phyloP scores from a whole-genome alignment of 1,140 invertebrate species.

The Xylocopa sonorina region DNA sequence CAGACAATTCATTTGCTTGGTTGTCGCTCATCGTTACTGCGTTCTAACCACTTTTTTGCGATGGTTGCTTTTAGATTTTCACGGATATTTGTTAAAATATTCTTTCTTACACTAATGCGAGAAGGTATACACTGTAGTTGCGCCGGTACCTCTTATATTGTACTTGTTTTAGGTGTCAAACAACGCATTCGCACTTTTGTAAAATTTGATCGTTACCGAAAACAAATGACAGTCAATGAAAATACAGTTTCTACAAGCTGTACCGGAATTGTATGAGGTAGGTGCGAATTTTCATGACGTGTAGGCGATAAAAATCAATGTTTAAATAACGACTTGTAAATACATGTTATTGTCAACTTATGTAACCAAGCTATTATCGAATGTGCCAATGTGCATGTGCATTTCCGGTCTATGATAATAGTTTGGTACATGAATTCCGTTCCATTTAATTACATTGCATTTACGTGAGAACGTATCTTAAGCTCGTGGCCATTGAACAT shows the following conservation, averaged over 20 bases:
- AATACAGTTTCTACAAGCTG: constrained; percentile 37
- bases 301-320: constrained; percentile 16
- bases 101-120: constrained; percentile 30
- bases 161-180: not conserved
- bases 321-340: constrained; percentile 42
- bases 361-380: constrained; percentile 16
- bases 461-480: constrained; percentile 21
- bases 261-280: constrained; percentile 38
- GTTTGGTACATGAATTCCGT: constrained; percentile 3
- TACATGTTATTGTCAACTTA: constrained; percentile 4
- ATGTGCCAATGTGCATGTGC: constrained; percentile 2
- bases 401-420: constrained; percentile 10
- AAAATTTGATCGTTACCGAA: not conserved
- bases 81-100: constrained; percentile 29
- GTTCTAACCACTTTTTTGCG: constrained; percentile 55
- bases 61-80: constrained; percentile 7
- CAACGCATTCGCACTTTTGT: not conserved
- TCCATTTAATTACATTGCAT: not conserved
- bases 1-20: constrained; percentile 70
- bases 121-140: constrained; percentile 11
- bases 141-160: not conserved
- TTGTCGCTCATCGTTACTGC: constrained; percentile 75
- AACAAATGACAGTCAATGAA: constrained; percentile 51
- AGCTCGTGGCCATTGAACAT: not conserved
- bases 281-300: constrained; percentile 21